Base-by-base conservation (phyloP, 2,888 invertebrate genomes). In the Cataglyphis rosenhaueri region DNA sequence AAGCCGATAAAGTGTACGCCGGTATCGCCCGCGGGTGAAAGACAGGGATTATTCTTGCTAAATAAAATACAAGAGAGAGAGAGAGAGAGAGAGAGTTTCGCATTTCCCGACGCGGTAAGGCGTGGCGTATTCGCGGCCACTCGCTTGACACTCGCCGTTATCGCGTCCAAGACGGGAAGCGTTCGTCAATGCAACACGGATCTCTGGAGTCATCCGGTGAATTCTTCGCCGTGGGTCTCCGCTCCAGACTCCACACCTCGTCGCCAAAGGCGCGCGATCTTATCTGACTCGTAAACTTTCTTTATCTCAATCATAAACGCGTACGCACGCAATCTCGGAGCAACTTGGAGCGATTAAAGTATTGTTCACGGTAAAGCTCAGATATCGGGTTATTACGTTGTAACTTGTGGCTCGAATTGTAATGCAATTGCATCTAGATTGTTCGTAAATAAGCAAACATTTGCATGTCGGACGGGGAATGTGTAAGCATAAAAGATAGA, bases 251-350 rank as follows among this genome's bases (percentile, higher is more conserved):
- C n/a, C 76, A 64, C 73, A 59, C 32, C 75, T 57, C 75, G 65
- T 38, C 32, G 29, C 21, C 38, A 29, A 65, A 29, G 70, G 21
- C 74, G 61, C 81, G 59, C 74, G 76, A 86, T 82, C 55, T 44
- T 74, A 86, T 76, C 81, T 64, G 64, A 86, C 81, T 86, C 81
- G 73, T 73, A 87, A 82, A 82, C 55, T 81, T 76, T 82, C 61
- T 75, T 73, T 82, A 82, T 82, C 66, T 85, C 41, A 66, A 68
- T 76, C 64, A 68, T 81, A 87, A 86, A 87, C 79, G 71, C 74
- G 81, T 64, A 32, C 25, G 64, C 32, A n/a, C 52, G 52, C 52
- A 52, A 52, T 52, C n/a, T 52, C 52, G 52, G 78, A 21, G 21
- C 41, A 71, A 79, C 32, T 44, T 38, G 62, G 41, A 38, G 73